A percentile compares a stretch with the other conserved stretches of the same genome.
These are phyloP conservation scores for Chamaetylas fuelleborni DNA, from an alignment of 2,113 vertebrate species.

Conservation along the genomic window DNA sequence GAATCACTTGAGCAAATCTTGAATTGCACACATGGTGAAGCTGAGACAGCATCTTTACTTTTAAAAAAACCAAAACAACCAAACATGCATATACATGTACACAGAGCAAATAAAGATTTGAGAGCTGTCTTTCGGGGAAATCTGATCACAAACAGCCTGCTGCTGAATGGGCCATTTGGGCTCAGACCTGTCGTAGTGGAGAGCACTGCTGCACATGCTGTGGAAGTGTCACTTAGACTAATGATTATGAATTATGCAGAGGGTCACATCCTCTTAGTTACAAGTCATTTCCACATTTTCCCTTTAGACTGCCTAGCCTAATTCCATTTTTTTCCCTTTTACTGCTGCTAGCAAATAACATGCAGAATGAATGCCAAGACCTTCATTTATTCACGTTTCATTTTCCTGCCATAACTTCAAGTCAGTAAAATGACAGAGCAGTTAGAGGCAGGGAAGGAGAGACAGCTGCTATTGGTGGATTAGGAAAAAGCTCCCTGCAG, in stretches of 20 bases:
- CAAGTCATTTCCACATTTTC: constrained; percentile 78
- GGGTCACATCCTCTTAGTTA: constrained; percentile 79
- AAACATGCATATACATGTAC: neutral
- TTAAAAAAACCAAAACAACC: neutral
- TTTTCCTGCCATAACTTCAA: constrained; percentile 51
- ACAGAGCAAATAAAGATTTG: constrained; percentile 50
- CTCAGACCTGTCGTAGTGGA: constrained; percentile 30
- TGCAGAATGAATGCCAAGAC: constrained; percentile 61
- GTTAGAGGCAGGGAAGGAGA: neutral
- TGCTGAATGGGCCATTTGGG: constrained; percentile 67
- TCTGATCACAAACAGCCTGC: constrained; percentile 51
- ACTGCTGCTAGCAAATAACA: constrained; percentile 64
- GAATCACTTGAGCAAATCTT: constrained; percentile 78
- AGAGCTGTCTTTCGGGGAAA: constrained; percentile 63
- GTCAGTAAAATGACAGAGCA: constrained; percentile 12
- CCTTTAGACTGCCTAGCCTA: constrained; percentile 58
- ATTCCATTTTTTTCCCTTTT: constrained; percentile 17
- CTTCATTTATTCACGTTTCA: constrained; percentile 68
- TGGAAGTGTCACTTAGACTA: constrained; percentile 79
- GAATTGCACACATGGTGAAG: constrained; percentile 74
- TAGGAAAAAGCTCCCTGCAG: neutral
- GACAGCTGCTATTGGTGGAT: neutral
- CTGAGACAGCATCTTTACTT: constrained; percentile 74
- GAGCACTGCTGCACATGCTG: constrained; percentile 60
- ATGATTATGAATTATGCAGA: constrained; percentile 84